Evolutionary conservation across 1,140 invertebrate species (phyloP).

Genomic region (Drosophila pseudoobscura): DNA sequence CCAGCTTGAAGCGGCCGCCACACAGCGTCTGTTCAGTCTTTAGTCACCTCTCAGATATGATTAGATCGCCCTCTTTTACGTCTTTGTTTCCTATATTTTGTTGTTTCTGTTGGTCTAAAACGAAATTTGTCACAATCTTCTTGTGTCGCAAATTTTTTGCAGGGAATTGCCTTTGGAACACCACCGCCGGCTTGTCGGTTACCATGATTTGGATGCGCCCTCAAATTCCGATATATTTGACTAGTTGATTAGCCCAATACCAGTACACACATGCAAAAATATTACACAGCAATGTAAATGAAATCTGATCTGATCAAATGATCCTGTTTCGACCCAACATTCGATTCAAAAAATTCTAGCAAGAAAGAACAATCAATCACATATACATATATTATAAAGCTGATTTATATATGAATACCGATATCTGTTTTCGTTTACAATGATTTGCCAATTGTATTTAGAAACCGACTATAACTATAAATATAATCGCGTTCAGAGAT

Average conservation of each 20-base stretch:
- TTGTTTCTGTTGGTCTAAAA: slow-evolving; percentile 62
- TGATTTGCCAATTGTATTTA: slow-evolving; percentile 38
- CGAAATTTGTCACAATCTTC: slow-evolving; percentile 78
- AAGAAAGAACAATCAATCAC: slow-evolving; percentile 11
- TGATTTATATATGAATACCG: slow-evolving; percentile 29
- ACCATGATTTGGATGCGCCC: slow-evolving; percentile 83
- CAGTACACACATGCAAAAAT: slow-evolving; percentile 4
- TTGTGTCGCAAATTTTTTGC: slow-evolving; percentile 83
- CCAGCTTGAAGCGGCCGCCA: no score
- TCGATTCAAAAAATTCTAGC: slow-evolving; percentile 40
- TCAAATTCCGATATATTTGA: slow-evolving; percentile 83
- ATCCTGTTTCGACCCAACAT: no score
- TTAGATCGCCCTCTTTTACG: slow-evolving; percentile 12
- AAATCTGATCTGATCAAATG: no score
- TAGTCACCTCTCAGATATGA: slow-evolving; percentile 6
- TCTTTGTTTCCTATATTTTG: slow-evolving; percentile 47
- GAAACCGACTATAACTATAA: slow-evolving; percentile 12
- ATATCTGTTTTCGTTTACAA: slow-evolving; percentile 42
- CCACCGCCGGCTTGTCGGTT: slow-evolving; percentile 83
- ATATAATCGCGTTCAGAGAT: neutral
- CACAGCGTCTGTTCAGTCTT: neutral
- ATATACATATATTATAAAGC: slow-evolving; percentile 32
- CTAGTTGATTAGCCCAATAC: slow-evolving; percentile 61
- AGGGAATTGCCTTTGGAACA: slow-evolving; percentile 83
- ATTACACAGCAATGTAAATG: neutral